A percentile compares a stretch with the other conserved stretches of the same genome.
phyloP scores from a whole-genome alignment of 1,140 invertebrate species.

The Drosophila simulans region DNA sequence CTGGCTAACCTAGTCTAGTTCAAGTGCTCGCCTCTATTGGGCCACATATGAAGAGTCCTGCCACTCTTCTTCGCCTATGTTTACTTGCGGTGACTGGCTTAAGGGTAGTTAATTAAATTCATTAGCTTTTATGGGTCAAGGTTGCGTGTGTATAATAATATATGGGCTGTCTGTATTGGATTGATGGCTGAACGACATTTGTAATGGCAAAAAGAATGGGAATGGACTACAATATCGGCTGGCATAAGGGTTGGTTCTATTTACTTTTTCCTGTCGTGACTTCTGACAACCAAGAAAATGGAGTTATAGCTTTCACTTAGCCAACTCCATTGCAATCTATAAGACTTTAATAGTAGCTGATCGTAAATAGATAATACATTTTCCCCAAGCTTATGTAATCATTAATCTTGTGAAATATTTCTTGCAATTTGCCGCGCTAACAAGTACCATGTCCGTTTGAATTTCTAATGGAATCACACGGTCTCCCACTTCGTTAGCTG shows the following conservation, averaged over 20 bases:
- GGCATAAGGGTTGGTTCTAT: neutral
- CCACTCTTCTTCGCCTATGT: conserved; percentile 4
- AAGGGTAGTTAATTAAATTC: conserved; percentile 53
- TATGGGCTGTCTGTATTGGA: conserved; percentile 14
- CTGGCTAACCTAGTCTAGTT: conserved; percentile 29
- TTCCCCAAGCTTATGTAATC: conserved; percentile 1
- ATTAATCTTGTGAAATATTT: conserved; percentile 6
- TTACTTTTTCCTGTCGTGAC: neutral
- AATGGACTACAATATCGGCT: neutral
- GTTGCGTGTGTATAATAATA: conserved; percentile 15
- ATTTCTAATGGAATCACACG: conserved; percentile 29
- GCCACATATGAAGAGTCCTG: conserved; percentile 3
- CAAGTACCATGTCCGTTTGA: conserved; percentile 23
- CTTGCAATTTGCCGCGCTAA: conserved; percentile 10
- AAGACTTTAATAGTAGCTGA: no score
- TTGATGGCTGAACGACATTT: conserved; percentile 14
- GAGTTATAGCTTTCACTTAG: no score
- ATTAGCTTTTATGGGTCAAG: conserved; percentile 64
- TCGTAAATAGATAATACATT: neutral
- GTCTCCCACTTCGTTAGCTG: conserved; percentile 35
- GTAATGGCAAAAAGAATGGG: neutral
- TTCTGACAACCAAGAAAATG: neutral
- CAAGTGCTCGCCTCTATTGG: conserved; percentile 17
- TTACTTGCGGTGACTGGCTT: conserved; percentile 16
- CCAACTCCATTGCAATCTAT: no score